Conservation (phyloP, 2,888 invertebrate species). For the Drosophila fulvimacula region DNA sequence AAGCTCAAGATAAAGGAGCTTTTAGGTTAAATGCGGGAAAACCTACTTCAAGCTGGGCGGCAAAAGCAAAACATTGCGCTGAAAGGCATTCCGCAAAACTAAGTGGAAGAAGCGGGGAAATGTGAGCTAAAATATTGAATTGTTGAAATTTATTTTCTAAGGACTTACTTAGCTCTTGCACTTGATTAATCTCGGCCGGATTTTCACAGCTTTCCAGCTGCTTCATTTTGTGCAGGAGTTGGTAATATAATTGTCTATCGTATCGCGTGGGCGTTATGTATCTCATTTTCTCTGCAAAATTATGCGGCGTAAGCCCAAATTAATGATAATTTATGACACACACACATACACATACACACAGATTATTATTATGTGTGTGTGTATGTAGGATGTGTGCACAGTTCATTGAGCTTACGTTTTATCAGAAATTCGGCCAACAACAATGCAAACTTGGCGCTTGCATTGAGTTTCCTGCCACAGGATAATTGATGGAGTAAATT, state of each 20-base stretch:
- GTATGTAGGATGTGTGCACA: slow-evolving; percentile 25
- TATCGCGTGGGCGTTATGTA: slow-evolving; percentile 74
- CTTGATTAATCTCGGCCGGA: neutral
- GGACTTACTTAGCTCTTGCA: slow-evolving; percentile 52
- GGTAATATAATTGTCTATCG: slow-evolving; percentile 73
- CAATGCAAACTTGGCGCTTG: slow-evolving; percentile 72
- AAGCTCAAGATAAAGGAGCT: neutral
- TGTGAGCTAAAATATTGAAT: neutral
- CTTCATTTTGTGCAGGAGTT: slow-evolving; percentile 68
- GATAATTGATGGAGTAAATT: slow-evolving; percentile 65
- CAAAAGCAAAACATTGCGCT: slow-evolving; percentile 67
- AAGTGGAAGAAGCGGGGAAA: neutral
- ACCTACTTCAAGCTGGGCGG: slow-evolving; percentile 56
- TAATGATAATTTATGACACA: slow-evolving; percentile 49
- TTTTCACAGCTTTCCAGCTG: slow-evolving; percentile 24
- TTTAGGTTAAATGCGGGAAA: neutral
- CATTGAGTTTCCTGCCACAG: slow-evolving; percentile 55
- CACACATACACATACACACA: slow-evolving; percentile 15
- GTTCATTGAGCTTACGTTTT: slow-evolving; percentile 79
- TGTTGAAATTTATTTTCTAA: neutral
- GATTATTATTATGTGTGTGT: neutral
- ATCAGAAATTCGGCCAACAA: slow-evolving; percentile 77
- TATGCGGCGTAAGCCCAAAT: slow-evolving; percentile 19
- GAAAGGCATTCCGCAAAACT: slow-evolving; percentile 75
- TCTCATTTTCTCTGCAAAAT: slow-evolving; percentile 70